Evolutionary conservation across 2,888 invertebrate genomes (phyloP), one percentile per base, ranked within the genome.

Genomic region (Saturnia pavonia): DNA sequence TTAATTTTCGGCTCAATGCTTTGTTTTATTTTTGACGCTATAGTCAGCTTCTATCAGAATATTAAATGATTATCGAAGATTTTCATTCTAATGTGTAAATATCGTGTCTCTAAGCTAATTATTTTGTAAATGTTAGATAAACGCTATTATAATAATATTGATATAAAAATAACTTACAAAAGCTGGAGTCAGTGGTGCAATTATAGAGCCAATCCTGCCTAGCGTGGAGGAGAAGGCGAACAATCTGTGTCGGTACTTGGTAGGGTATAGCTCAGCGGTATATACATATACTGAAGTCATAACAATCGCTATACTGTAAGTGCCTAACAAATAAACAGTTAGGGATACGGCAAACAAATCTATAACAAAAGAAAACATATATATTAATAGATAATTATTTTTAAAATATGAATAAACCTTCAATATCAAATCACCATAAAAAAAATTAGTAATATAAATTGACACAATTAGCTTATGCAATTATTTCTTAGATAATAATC

Each of bases 221-320:
- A 96, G 90, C 95, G 96, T 96, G 14, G 96, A 96, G 77, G 96
- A 95, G 74, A 95, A 91, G 0, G 95, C 95, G 70, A 96, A 91
- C 74, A 96, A 85, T 63, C 94, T 95, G 81, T 96, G 95, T 1
- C 96, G 89, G 66, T 95, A 88, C 78, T 94, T 92, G 42, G 96
- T 96, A 8, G 96, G 96, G 82, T 96, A 96, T 81, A 96, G 87
- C 87, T 96, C 96, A 6, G 95, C 92, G 0, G 96, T 95, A 80
- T 95, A 95, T 78, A 96, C 92, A 83, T 96, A 96, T 51, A 51
- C 51, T 19, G 51, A 51, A 4, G 51, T 51, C 51, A 51, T 51
- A 3, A 51, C 51, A n/a, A 51, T 51, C 19, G 51, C 51, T 51
- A 51, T 51, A 51, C 51, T 1, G 51, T 19, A 51, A 19, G 16